A percentile compares a stretch with the other conserved stretches of the same genome.
phyloP scores from a whole-genome alignment of 2,113 vertebrate genomes.

The Manacus vitellinus region DNA sequence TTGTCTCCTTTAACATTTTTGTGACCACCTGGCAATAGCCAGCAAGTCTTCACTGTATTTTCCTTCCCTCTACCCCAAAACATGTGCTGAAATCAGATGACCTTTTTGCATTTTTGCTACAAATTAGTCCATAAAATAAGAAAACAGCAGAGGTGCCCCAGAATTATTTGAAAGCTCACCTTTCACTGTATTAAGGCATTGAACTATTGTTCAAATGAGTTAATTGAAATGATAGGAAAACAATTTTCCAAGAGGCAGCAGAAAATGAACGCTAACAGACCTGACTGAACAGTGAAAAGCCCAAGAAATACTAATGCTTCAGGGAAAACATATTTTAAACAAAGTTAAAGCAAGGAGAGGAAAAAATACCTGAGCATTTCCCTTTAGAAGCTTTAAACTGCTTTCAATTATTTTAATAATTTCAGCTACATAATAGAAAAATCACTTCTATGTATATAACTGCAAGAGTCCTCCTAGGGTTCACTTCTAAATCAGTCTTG shows the following conservation, averaged over 20 bases:
- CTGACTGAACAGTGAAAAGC: neutral
- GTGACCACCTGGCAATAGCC: neutral
- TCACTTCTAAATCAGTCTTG: neutral
- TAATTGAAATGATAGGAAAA: neutral
- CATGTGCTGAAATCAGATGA: neutral
- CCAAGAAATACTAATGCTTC: neutral
- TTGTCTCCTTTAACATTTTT: neutral
- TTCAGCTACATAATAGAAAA: neutral
- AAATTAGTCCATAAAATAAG: neutral
- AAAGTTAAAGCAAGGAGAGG: neutral
- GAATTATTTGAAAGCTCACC: neutral
- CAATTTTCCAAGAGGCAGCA: neutral
- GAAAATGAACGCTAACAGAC: neutral
- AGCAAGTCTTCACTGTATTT: neutral
- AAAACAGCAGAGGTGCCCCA: neutral
- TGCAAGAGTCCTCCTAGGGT: neutral
- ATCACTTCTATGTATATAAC: neutral
- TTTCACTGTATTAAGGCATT: neutral
- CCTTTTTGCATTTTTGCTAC: neutral
- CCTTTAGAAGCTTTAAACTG: neutral
- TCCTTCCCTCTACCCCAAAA: neutral
- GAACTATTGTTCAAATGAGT: neutral
- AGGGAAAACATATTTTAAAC: neutral
- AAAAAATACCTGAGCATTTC: neutral
- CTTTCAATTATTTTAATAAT: neutral